phyloP scores from a whole-genome alignment of 2,113 vertebrate genomes.

The Solea senegalensis region DNA sequence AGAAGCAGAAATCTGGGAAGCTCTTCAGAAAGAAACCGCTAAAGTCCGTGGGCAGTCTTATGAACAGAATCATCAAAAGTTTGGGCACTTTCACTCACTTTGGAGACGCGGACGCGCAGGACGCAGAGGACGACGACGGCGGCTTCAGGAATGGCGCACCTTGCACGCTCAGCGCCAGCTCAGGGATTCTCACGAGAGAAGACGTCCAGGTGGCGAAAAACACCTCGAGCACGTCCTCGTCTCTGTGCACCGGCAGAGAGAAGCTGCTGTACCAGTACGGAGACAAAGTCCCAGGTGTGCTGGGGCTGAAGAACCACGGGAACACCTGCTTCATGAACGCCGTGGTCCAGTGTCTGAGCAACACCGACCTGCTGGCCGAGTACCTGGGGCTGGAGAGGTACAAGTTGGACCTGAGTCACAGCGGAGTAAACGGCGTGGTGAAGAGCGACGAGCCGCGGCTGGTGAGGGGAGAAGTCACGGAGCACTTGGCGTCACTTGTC shows the following conservation, averaged over 20 bases:
- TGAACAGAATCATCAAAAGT: constrained; percentile 83
- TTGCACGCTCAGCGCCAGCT: constrained; percentile 74
- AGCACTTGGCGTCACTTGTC: constrained; percentile 88
- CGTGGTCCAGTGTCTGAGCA: constrained; percentile 94
- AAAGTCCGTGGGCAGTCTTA: constrained; percentile 84
- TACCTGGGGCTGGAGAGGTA: constrained; percentile 88
- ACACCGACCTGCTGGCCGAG: constrained; percentile 92
- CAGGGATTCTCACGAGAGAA: constrained; percentile 50
- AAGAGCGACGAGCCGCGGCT: constrained; percentile 41
- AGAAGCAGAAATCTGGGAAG: constrained; percentile 74
- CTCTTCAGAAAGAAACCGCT: constrained; percentile 80
- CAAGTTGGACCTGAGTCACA: constrained; percentile 74
- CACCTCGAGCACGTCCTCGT: constrained; percentile 52
- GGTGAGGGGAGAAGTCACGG: constrained; percentile 84
- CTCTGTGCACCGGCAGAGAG: constrained; percentile 70
- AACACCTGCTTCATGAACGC: constrained; percentile 98
- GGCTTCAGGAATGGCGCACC: constrained; percentile 71
- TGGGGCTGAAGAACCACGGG: constrained; percentile 93
- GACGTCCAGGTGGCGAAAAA: constrained; percentile 59
- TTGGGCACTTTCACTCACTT: constrained; percentile 83
- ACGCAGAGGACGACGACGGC: constrained; percentile 83
- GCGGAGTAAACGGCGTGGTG: constrained; percentile 54
- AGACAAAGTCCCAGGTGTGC: constrained; percentile 84
- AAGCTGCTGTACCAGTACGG: constrained; percentile 73
- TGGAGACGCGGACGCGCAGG: constrained; percentile 70